Evolutionary conservation across 2,888 invertebrate species (phyloP).

Genomic region (Hirudinaria manillensis): DNA sequence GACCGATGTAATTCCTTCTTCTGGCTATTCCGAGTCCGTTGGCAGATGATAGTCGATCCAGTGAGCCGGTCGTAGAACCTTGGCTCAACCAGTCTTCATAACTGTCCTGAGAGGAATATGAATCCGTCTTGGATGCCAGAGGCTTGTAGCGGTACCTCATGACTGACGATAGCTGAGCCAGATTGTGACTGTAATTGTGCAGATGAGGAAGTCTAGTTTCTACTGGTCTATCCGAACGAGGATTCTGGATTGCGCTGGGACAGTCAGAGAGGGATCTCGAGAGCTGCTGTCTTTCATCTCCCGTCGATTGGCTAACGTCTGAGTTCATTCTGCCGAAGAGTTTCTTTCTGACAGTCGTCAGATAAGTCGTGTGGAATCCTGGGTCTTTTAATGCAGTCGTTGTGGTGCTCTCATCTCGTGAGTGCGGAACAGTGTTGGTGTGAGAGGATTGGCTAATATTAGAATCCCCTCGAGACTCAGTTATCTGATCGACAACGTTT

Average conservation of each 20-base stretch:
- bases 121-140: too few species aligned
- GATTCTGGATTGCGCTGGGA: not conserved
- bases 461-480: not conserved
- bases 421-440: too few species aligned
- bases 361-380: not conserved
- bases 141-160: too few species aligned
- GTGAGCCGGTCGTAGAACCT: not conserved
- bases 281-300: not conserved
- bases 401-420: not conserved
- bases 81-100: not conserved
- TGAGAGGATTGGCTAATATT: too few species aligned
- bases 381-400: too few species aligned
- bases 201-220: not conserved
- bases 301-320: not conserved
- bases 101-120: too few species aligned
- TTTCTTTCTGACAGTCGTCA: not conserved
- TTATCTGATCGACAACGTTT: not conserved
- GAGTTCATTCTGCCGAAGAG: constrained; percentile 1
- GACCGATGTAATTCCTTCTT: not conserved
- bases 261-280: constrained; percentile 5
- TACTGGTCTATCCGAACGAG: not conserved
- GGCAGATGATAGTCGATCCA: not conserved
- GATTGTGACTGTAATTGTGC: not conserved
- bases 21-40: not conserved
- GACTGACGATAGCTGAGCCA: too few species aligned